These are phyloP conservation scores for Cottus gobio DNA, from an alignment of 2,113 vertebrate genomes.

Conservation along the genomic window DNA sequence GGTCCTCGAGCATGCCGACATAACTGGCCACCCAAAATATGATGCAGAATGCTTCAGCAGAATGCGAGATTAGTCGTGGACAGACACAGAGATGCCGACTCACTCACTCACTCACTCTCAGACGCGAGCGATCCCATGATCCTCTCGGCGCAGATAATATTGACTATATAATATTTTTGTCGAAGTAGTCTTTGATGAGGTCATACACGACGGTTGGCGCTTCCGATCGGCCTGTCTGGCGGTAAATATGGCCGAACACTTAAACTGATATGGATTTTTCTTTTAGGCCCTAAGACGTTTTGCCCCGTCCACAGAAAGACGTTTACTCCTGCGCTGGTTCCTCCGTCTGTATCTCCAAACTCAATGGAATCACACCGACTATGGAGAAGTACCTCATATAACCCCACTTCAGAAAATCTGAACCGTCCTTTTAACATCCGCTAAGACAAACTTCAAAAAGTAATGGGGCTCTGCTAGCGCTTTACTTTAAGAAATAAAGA, in stretches of 20 bases:
- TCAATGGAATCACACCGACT: background rate
- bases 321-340: background rate
- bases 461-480: background rate
- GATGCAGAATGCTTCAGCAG: too few relatives aligned
- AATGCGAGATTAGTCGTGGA: background rate
- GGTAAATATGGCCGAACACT: background rate
- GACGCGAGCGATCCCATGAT: background rate
- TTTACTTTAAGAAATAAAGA: conserved; percentile 35
- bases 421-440: conserved; percentile 19
- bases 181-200: background rate
- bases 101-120: background rate
- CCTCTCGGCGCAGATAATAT: background rate
- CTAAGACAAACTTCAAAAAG: conserved; percentile 36
- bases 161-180: background rate
- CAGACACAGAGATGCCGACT: background rate
- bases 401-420: background rate
- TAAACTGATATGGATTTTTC: background rate
- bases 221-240: too few relatives aligned
- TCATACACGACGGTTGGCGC: too few relatives aligned
- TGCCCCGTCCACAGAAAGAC: background rate
- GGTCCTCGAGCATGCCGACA: background rate
- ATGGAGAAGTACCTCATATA: background rate
- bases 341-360: background rate
- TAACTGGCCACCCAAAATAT: background rate
- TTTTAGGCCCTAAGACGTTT: too few relatives aligned